These are phyloP conservation scores for Aythya baeri DNA, from an alignment of 2,113 vertebrate species.

Conservation along the genomic window DNA sequence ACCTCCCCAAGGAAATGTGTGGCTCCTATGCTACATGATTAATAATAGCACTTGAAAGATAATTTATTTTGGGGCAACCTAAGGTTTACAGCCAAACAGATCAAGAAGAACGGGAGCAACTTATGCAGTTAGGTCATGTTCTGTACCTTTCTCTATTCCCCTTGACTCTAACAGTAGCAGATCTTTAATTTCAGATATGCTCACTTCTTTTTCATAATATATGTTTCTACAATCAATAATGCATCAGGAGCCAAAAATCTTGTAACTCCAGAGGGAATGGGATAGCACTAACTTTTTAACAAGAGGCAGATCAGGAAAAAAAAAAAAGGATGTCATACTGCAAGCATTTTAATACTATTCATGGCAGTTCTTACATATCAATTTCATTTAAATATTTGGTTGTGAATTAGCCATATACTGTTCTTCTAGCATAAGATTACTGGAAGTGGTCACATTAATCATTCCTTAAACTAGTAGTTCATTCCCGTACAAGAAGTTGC, in stretches of 20 bases:
- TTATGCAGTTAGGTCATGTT: fast-evolving
- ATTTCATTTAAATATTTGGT: not conserved
- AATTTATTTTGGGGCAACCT: not conserved
- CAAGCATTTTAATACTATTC: not conserved
- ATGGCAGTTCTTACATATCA: not conserved
- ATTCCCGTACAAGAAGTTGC: not conserved
- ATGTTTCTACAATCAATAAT: not conserved
- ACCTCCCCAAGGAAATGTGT: not conserved
- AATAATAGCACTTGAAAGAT: not conserved
- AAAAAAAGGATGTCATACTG: not conserved
- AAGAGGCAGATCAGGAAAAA: not conserved
- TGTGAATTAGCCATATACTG: not conserved
- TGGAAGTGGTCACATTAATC: conserved; percentile 5
- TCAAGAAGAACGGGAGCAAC: not conserved
- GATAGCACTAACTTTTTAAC: not conserved
- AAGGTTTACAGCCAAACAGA: not conserved
- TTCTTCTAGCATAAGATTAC: not conserved
- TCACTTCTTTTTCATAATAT: not conserved
- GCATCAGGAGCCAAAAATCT: not conserved
- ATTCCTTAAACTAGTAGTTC: not conserved
- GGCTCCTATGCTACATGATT: not conserved
- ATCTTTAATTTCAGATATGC: not conserved
- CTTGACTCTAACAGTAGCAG: not conserved
- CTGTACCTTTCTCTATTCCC: not conserved
- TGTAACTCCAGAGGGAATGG: not conserved